Evolutionary conservation across 2,888 invertebrate species (phyloP), one percentile per base, ranked within the genome.

Genomic region (Phyto melanocephala): DNA sequence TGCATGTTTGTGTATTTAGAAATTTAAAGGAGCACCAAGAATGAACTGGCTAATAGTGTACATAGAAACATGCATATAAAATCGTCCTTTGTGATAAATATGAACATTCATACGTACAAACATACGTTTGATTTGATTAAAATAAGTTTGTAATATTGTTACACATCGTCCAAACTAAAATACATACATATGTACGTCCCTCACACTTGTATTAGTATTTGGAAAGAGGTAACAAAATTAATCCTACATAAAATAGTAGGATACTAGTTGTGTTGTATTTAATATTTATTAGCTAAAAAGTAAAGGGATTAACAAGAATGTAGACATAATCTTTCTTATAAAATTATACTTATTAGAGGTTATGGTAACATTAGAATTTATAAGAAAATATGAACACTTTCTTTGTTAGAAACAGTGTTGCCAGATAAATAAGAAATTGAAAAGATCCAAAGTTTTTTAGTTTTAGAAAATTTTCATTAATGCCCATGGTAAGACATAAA

Each of bases 61-160:
- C 17, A 40, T 11, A 54, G 20, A 17, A 7, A 8, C 45, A 17
- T 15, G 0, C 2, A 20, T 13, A 50, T n/a, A n/a, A n/a, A n/a
- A n/a, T n/a, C n/a, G n/a, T n/a, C n/a, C n/a, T n/a, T n/a, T n/a
- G n/a, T n/a, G n/a, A n/a, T n/a, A n/a, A n/a, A n/a, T n/a, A n/a
- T n/a, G n/a, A n/a, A n/a, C n/a, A n/a, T n/a, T n/a, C n/a, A n/a
- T n/a, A n/a, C n/a, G n/a, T 3, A 33, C 35, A 50, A n/a, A n/a
- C n/a, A 62, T 37, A 60, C 60, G 17, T 50, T 17, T 22, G 37
- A 40, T 67, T 47, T 17, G 47, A 40, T 75, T 58, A 47, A 58
- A 75, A 63, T 56, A 47, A 65, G 37, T 75, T 47, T 5, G 75
- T 28, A 67, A 67, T 42, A 67, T 24, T 28, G 50, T 67, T 67